These are phyloP conservation scores for Microtus ochrogaster DNA, from an alignment of 2,113 vertebrate species.

Conservation along the genomic window DNA sequence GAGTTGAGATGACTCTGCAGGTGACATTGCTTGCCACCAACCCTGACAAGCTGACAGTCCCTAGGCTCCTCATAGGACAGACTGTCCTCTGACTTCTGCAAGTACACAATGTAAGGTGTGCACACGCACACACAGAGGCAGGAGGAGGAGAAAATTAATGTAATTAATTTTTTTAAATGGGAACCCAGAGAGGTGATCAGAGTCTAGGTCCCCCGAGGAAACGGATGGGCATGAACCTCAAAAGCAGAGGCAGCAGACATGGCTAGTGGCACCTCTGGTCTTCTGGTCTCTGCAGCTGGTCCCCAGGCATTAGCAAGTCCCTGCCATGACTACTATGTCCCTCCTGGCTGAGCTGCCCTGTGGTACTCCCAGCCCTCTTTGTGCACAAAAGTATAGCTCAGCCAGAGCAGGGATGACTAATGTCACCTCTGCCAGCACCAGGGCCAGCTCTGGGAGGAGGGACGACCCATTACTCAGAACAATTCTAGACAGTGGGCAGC, in stretches of 20 bases:
- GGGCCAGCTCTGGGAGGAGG: not conserved
- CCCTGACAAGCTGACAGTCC: too few species aligned
- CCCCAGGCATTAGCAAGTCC: not conserved
- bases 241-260: not conserved
- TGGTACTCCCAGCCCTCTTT: not conserved
- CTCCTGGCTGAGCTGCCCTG: not conserved
- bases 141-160: not conserved
- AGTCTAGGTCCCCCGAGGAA: not conserved
- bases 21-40: not conserved
- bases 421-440: not conserved
- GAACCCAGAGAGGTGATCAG: not conserved
- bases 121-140: not conserved
- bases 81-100: not conserved
- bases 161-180: not conserved
- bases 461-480: constrained; percentile 72
- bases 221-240: fast-evolving
- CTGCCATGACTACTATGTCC: not conserved
- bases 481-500: constrained; percentile 76
- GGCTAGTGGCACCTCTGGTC: not conserved
- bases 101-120: not conserved
- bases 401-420: constrained; percentile 61
- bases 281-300: not conserved
- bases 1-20: too few species aligned
- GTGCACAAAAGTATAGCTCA: too few species aligned
- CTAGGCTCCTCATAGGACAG: not conserved